Conservation (phyloP, 2,888 invertebrate genomes). For the Sipunculus nudus region DNA sequence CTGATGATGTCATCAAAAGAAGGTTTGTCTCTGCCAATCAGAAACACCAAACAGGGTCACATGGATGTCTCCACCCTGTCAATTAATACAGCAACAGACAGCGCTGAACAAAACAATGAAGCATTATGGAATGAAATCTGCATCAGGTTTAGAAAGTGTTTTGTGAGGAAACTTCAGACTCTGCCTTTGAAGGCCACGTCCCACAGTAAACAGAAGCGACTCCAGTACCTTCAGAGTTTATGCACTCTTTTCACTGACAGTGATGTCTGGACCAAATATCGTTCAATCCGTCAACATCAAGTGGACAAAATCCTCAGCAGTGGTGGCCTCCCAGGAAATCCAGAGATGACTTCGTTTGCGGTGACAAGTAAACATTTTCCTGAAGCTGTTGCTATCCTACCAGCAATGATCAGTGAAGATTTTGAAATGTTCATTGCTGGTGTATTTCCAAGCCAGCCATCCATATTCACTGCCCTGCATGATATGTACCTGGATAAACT, state of each 20-base stretch:
- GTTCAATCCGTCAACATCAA: constrained; percentile 51
- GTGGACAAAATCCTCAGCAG: constrained; percentile 48
- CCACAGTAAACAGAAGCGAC: constrained; percentile 42
- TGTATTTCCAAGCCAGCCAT: constrained; percentile 51
- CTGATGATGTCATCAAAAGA: constrained; percentile 55
- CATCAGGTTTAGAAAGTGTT: constrained; percentile 42
- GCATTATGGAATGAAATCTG: constrained; percentile 53
- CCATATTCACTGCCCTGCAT: constrained; percentile 53
- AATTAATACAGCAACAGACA: constrained; percentile 56
- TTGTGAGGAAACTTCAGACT: constrained; percentile 47
- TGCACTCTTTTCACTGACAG: constrained; percentile 52
- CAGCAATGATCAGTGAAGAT: constrained; percentile 60
- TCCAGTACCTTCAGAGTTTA: constrained; percentile 56
- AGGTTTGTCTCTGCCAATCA: constrained; percentile 56
- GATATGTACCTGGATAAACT: constrained; percentile 59
- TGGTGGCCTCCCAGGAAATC: too few species aligned
- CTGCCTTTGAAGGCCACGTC: constrained; percentile 43
- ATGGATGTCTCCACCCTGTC: constrained; percentile 52
- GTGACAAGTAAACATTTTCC: constrained; percentile 51
- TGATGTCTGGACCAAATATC: constrained; percentile 48
- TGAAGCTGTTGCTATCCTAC: constrained; percentile 47
- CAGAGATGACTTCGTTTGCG: too few species aligned
- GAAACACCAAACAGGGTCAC: constrained; percentile 37
- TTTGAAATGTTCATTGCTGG: constrained; percentile 56
- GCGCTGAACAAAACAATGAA: constrained; percentile 49